Evolutionary conservation across 1,140 invertebrate species (phyloP).

Genomic region (Brachionus calyciflorus): DNA sequence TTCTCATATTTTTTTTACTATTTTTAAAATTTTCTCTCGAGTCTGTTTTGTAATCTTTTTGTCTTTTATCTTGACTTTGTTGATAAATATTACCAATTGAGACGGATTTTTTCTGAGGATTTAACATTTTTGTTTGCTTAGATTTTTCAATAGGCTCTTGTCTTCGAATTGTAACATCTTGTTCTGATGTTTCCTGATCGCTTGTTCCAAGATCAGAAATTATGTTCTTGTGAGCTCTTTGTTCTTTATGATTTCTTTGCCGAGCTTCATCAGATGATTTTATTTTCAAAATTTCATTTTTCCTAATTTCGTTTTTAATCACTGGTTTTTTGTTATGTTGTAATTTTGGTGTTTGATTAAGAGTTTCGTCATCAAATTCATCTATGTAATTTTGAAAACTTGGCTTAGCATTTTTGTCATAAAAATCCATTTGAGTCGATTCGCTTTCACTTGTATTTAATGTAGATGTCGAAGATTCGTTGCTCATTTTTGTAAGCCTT

Average conservation of each 20-base stretch:
- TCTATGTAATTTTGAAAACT: conserved; percentile 20
- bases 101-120: conserved; percentile 8
- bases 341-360: not conserved
- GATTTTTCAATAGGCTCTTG: not conserved
- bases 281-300: not conserved
- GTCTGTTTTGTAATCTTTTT: not conserved
- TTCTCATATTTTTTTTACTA: conserved; percentile 4
- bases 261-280: not conserved
- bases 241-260: too few species aligned
- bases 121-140: not conserved
- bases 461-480: conserved; percentile 7
- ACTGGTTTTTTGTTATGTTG: not conserved
- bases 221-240: too few species aligned
- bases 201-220: too few species aligned
- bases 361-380: not conserved
- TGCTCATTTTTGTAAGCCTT: conserved; percentile 19
- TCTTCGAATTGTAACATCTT: not conserved
- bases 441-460: not conserved
- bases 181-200: not conserved
- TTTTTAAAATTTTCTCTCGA: not conserved
- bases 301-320: not conserved
- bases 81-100: conserved; percentile 20
- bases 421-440: not conserved
- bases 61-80: not conserved
- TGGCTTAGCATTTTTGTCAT: not conserved